These are phyloP conservation scores for Megalops atlanticus DNA, from an alignment of 2,113 vertebrate genomes.

Conservation along the genomic window DNA sequence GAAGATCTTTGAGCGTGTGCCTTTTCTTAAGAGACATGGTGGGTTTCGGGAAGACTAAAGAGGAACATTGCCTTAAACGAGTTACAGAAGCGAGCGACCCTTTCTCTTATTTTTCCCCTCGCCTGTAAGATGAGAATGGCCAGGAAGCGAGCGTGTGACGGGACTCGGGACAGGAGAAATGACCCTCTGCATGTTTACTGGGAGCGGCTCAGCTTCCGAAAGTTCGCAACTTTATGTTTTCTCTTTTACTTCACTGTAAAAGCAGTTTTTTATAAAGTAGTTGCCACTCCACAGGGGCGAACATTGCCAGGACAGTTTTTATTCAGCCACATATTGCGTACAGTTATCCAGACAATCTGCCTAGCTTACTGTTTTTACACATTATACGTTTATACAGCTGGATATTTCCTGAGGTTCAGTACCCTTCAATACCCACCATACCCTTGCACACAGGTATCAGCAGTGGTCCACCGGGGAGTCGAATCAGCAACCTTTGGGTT, in stretches of 20 bases:
- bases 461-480: no score
- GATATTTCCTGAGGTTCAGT: no score
- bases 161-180: constrained; percentile 44
- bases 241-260: constrained; percentile 36
- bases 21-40: constrained; percentile 62
- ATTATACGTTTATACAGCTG: no score
- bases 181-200: constrained; percentile 65
- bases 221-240: constrained; percentile 24
- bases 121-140: constrained; percentile 38
- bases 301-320: constrained; percentile 50
- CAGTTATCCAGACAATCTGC: no score
- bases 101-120: constrained; percentile 42
- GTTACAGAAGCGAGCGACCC: constrained; percentile 52
- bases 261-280: constrained; percentile 54
- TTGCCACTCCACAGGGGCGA: constrained; percentile 49
- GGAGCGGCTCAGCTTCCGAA: constrained; percentile 48
- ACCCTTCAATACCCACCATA: no score
- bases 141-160: constrained; percentile 62
- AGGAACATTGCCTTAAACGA: constrained; percentile 73
- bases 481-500: no score
- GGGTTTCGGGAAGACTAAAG: constrained; percentile 58
- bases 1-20: constrained; percentile 62
- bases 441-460: no score
- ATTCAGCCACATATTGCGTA: no score
- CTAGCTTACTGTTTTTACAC: no score